phyloP scores from a whole-genome alignment of 2,113 vertebrate genomes.

The Ptilorrhoa leucosticta region DNA sequence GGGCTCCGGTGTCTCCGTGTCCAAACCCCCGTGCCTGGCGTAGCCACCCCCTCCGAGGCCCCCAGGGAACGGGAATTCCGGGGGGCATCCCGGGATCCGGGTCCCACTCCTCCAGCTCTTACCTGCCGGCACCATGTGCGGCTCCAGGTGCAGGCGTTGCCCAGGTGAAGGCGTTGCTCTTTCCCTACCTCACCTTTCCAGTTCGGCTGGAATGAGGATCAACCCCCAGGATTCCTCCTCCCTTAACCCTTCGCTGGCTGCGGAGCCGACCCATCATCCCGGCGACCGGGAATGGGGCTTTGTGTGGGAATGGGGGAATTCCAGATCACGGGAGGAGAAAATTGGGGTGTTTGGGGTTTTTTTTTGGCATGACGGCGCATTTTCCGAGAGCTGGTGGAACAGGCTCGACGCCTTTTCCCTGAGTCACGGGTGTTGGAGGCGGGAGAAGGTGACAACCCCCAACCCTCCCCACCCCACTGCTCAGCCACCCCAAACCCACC shows the following conservation, averaged over 20 bases:
- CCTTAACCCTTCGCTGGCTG: constrained; percentile 21
- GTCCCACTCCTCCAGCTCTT: not conserved
- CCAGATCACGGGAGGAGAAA: not conserved
- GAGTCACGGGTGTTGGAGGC: not conserved
- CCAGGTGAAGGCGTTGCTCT: constrained; percentile 41
- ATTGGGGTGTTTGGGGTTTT: accelerated
- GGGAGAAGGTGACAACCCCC: not conserved
- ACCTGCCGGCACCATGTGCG: constrained; percentile 10
- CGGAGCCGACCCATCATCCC: not conserved
- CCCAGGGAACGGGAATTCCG: accelerated
- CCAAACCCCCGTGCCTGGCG: accelerated
- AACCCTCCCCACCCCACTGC: not conserved
- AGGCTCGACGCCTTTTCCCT: not conserved
- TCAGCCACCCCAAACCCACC: accelerated
- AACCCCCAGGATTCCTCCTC: not conserved
- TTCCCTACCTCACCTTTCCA: constrained; percentile 64
- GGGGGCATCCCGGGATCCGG: not conserved
- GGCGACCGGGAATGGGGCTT: accelerated
- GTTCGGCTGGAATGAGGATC: not conserved
- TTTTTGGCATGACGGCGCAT: not conserved
- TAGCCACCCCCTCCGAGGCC: too few species aligned
- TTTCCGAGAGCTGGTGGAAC: not conserved
- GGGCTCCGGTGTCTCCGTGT: accelerated
- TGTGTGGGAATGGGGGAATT: accelerated
- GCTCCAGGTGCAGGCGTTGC: not conserved